Evolutionary conservation across 2,888 invertebrate species (phyloP).

Genomic region (Drosophila quinaria): DNA sequence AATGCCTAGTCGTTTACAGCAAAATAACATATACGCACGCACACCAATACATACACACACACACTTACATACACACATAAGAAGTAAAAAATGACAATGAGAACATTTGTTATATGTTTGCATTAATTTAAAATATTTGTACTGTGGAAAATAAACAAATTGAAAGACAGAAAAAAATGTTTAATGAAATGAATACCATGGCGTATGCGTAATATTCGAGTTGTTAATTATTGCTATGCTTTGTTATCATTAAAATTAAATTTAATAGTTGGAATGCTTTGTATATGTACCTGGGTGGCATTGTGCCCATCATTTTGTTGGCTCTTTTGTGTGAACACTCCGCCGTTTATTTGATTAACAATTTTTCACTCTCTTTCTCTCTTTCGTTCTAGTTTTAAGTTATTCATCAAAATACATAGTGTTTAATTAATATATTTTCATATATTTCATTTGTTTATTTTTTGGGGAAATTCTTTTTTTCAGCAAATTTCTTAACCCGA

Average conservation of each 20-base stretch:
- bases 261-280: slow-evolving; percentile 60
- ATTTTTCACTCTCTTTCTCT: slow-evolving; percentile 38
- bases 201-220: slow-evolving; percentile 69
- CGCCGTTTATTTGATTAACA: slow-evolving; percentile 54
- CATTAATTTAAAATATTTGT: slow-evolving; percentile 64
- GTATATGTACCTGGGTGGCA: slow-evolving; percentile 86
- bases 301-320: slow-evolving; percentile 86
- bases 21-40: slow-evolving; percentile 14
- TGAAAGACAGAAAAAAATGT: slow-evolving; percentile 16
- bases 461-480: slow-evolving; percentile 44
- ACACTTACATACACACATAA: slow-evolving; percentile 10
- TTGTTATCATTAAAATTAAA: slow-evolving; percentile 60
- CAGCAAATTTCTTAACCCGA: slow-evolving; percentile 60
- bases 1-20: slow-evolving; percentile 23
- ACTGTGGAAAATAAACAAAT: slow-evolving; percentile 47
- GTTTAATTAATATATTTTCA: slow-evolving; percentile 63
- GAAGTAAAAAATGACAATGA: slow-evolving; percentile 28
- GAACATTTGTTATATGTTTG: slow-evolving; percentile 52
- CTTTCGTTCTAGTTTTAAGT: slow-evolving; percentile 36
- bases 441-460: slow-evolving; percentile 50
- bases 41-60: slow-evolving; percentile 5
- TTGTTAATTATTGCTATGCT: slow-evolving; percentile 59
- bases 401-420: slow-evolving; percentile 52
- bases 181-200: slow-evolving; percentile 53
- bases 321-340: slow-evolving; percentile 62